These are phyloP conservation scores for Leucopsar rothschildi DNA, from an alignment of 2,113 vertebrate genomes.

Conservation along the genomic window DNA sequence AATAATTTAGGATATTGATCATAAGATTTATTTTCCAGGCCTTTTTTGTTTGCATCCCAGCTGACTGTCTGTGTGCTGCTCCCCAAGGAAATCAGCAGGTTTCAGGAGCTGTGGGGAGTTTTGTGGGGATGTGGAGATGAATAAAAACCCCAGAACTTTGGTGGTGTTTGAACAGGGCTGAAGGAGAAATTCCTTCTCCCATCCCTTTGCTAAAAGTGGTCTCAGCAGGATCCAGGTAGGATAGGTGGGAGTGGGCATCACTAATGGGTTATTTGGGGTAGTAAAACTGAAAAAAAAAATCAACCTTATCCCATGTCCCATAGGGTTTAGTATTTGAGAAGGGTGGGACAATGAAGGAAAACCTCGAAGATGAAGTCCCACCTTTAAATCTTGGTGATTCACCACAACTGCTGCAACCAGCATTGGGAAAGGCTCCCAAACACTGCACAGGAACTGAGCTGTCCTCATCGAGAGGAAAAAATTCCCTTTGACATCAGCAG, in stretches of 20 bases:
- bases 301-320: background rate
- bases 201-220: background rate
- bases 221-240: background rate
- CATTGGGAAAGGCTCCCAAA: background rate
- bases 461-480: background rate
- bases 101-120: background rate
- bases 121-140: background rate
- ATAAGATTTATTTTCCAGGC: background rate
- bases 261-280: background rate
- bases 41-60: background rate
- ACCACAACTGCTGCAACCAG: background rate
- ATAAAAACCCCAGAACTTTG: background rate
- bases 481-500: background rate
- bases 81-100: background rate
- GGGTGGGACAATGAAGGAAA: background rate
- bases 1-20: background rate
- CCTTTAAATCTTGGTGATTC: background rate
- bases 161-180: background rate
- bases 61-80: background rate
- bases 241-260: background rate
- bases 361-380: background rate
- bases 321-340: background rate
- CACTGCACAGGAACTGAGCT: background rate
- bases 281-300: background rate
- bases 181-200: background rate